These are phyloP conservation scores for Eustalomyia histrio DNA, from an alignment of 2,888 invertebrate species.

Conservation along the genomic window DNA sequence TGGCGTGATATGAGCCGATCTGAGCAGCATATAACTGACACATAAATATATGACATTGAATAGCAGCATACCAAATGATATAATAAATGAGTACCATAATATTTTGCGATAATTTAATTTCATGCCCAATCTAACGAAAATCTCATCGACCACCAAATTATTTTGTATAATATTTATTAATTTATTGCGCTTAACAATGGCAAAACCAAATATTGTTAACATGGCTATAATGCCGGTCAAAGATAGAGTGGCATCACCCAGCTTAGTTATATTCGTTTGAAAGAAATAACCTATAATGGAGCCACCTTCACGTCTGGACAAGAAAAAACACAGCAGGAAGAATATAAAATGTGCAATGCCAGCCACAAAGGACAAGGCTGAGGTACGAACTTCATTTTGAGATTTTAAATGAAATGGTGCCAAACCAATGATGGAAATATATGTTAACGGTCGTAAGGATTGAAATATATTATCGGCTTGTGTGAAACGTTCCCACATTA, in stretches of 20 bases:
- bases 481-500: conserved; percentile 73
- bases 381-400: conserved; percentile 74
- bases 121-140: conserved; percentile 74
- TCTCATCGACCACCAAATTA: conserved; percentile 74
- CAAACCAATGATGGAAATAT: conserved; percentile 75
- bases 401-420: conserved; percentile 76
- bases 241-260: conserved; percentile 75
- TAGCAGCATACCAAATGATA: conserved; percentile 73
- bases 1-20: conserved; percentile 74
- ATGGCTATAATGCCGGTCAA: conserved; percentile 76
- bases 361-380: conserved; percentile 71
- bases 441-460: conserved; percentile 75
- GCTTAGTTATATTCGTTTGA: conserved; percentile 76
- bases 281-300: conserved; percentile 78
- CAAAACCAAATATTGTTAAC: conserved; percentile 76
- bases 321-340: conserved; percentile 73
- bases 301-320: conserved; percentile 73
- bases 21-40: conserved; percentile 74
- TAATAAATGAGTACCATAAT: conserved; percentile 72
- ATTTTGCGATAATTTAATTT: conserved; percentile 75
- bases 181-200: conserved; percentile 63
- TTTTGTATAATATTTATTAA: conserved; percentile 74
- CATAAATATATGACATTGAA: conserved; percentile 75
- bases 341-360: conserved; percentile 75
- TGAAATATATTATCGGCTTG: conserved; percentile 77